Conservation (phyloP, 2,797 vertebrate species). For the Platalea minor region DNA sequence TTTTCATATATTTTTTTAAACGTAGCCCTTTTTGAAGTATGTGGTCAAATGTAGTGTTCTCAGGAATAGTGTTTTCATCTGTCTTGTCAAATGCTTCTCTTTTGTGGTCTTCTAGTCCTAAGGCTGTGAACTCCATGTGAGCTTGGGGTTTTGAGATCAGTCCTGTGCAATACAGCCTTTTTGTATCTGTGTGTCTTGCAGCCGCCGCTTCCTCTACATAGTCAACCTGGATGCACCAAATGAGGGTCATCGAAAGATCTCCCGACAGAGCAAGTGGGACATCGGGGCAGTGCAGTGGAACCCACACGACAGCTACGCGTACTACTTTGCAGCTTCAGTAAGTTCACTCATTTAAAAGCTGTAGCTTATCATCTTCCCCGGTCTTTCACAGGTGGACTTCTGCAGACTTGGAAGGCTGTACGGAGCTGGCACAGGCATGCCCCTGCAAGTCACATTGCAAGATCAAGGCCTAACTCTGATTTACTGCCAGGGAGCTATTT, state of each 20-base stretch:
- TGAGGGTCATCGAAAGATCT: slow-evolving; percentile 88
- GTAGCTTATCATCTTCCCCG: accelerated
- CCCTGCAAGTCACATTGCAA: not conserved
- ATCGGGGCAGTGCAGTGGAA: slow-evolving; percentile 98
- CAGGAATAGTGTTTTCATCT: not conserved
- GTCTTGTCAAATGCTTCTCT: not conserved
- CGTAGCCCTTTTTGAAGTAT: not conserved
- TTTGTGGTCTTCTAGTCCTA: not conserved
- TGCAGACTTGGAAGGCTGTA: not conserved
- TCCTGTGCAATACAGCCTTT: not conserved
- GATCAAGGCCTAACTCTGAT: not conserved
- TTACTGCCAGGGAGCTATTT: not conserved
- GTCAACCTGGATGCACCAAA: slow-evolving; percentile 91
- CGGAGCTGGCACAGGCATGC: not conserved
- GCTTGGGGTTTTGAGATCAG: not conserved
- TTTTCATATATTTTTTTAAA: not conserved
- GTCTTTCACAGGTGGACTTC: not conserved
- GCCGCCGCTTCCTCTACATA: slow-evolving; percentile 92
- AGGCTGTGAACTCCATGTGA: not conserved
- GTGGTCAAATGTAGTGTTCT: not conserved
- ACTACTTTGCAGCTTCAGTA: slow-evolving; percentile 94
- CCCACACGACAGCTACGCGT: slow-evolving; percentile 84
- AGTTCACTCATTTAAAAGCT: slow-evolving; percentile 18
- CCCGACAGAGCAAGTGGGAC: slow-evolving; percentile 97
- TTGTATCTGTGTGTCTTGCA: slow-evolving; percentile 53